Base-by-base conservation (phyloP, 2,113 vertebrate species). In the Phycodurus eques region DNA sequence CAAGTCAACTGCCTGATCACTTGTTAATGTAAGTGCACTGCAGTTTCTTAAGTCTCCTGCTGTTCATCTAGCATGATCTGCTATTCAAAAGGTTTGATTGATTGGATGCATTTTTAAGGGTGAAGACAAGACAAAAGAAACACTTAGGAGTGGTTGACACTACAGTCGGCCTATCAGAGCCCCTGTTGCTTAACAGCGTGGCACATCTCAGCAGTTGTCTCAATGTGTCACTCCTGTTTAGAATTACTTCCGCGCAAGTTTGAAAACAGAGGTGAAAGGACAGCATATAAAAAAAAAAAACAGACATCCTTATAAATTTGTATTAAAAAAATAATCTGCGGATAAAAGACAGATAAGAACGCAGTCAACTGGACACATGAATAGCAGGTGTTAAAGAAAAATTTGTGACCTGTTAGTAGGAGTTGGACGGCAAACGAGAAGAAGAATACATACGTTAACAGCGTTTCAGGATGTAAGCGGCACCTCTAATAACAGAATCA, bases 401-500 rank as follows among this genome's bases (percentile, higher is more conserved):
- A 47, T 14, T 47, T 13, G 1, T 47, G 13, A 47, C 2, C 14
- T 39, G 35, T 39, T 39, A 39, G 35, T 77, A 78, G 88, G 14
- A 47, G 14, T 14, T 15, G 17, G 49, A 51, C 49, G 20, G 17
- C 49, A 19, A 51, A 51, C 49, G 5, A 31, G 27, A 59, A 4
- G 10, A 13, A 59, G n/a, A 59, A 31, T 7, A 15, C 27, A 35
- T 17, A 19, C 31, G 35, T 61, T 61, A 61, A 61, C 14, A 61
- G 33, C 15, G 19, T 31, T 31, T 59, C 13, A 61, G 7, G 35
- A 35, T 61, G 61, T 84, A 77, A 74, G 77, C 78, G 27, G 69
- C 57, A 79, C 74, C 80, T 88, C 88, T 90, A 90, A 90, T 80
- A 85, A 84, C 77, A 87, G 84, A 84, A 88, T 77, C 84, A 85